Conservation (phyloP, 2,113 vertebrate genomes). For the Atrichornis clamosus region DNA sequence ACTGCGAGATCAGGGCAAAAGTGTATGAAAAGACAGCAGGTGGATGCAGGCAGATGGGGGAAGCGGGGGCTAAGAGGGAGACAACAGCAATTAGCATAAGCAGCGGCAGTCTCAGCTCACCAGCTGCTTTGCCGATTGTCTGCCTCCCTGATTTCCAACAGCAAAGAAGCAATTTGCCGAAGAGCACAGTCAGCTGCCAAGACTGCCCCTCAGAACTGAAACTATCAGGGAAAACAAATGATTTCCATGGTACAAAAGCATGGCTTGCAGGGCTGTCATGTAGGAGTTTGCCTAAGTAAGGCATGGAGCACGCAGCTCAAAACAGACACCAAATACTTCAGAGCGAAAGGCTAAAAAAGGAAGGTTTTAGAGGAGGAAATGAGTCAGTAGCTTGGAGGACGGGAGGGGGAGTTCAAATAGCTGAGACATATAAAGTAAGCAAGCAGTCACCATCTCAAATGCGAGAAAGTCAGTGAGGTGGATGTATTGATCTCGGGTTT, state of each 20-base stretch:
- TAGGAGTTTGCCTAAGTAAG: constrained; percentile 61
- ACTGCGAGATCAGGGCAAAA: not conserved
- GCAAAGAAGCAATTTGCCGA: not conserved
- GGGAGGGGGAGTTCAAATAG: constrained; percentile 61
- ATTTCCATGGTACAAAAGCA: constrained; percentile 34
- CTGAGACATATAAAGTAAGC: constrained; percentile 47
- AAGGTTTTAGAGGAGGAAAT: constrained; percentile 68
- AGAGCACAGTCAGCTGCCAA: not conserved
- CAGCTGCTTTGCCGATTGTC: constrained; percentile 32
- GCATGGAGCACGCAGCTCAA: not conserved
- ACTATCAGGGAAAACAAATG: not conserved
- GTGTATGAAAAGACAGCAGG: not conserved
- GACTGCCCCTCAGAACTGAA: not conserved
- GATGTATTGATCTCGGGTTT: not conserved
- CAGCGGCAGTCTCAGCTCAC: not conserved
- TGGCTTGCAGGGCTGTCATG: not conserved
- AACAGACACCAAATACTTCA: constrained; percentile 16
- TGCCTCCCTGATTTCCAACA: not conserved
- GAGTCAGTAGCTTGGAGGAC: constrained; percentile 67
- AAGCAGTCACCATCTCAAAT: constrained; percentile 15
- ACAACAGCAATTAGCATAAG: constrained; percentile 36
- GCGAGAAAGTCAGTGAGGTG: not conserved
- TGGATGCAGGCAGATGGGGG: not conserved
- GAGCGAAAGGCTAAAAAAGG: constrained; percentile 34
- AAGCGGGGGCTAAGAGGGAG: not conserved